These are phyloP conservation scores for Aegypius monachus DNA, from an alignment of 2,113 vertebrate species.

Conservation along the genomic window DNA sequence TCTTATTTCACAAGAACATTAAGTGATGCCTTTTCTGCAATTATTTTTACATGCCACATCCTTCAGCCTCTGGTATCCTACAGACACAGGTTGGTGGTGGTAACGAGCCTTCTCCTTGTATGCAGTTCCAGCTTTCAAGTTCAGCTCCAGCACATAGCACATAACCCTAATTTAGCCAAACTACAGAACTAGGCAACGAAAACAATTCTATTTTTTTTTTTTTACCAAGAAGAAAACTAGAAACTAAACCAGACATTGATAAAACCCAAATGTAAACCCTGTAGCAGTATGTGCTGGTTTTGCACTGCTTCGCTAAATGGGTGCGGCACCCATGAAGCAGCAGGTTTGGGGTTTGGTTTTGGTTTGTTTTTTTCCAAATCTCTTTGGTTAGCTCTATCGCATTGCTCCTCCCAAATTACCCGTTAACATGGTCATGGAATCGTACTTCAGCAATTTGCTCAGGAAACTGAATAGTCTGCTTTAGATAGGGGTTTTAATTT, in stretches of 20 bases:
- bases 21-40: neutral
- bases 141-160: neutral
- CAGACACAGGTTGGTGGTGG: neutral
- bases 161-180: no score
- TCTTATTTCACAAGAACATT: neutral
- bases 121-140: neutral
- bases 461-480: neutral
- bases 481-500: neutral
- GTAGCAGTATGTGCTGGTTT: neutral
- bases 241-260: neutral
- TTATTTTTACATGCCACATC: neutral
- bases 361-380: neutral
- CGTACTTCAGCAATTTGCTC: neutral
- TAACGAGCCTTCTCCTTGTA: neutral
- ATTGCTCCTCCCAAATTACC: neutral
- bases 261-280: neutral
- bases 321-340: neutral
- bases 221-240: neutral
- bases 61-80: neutral
- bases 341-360: neutral
- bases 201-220: neutral
- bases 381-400: neutral
- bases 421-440: neutral
- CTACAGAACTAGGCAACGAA: neutral
- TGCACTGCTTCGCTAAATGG: neutral